Evolutionary conservation across 2,888 invertebrate species (phyloP).

Genomic region (Ophioninae sp.): DNA sequence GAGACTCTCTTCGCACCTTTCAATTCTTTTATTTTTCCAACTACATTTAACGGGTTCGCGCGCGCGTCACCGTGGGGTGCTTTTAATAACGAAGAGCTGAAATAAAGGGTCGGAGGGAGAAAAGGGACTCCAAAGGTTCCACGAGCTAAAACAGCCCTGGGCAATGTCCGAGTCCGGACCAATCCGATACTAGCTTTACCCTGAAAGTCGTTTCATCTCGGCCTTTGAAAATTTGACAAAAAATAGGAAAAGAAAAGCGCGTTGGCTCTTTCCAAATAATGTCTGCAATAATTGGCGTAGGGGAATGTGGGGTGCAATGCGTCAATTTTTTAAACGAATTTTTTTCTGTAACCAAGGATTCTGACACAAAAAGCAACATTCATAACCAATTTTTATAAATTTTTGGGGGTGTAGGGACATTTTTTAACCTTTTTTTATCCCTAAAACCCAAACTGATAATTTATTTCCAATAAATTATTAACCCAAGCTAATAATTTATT

Average conservation of each 20-base stretch:
- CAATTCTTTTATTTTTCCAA: slow-evolving; percentile 58
- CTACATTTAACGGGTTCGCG: slow-evolving; percentile 38
- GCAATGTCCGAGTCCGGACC: slow-evolving; percentile 15
- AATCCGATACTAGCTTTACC: slow-evolving; percentile 7
- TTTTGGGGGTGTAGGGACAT: too few species aligned
- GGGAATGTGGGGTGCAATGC: too few species aligned
- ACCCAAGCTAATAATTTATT: too few species aligned
- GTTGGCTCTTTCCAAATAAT: background rate
- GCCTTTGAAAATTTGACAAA: slow-evolving; percentile 7
- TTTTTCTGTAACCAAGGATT: too few species aligned
- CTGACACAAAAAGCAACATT: too few species aligned
- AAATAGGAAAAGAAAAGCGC: slow-evolving; percentile 11
- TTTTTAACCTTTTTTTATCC: too few species aligned
- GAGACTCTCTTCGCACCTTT: slow-evolving; percentile 68
- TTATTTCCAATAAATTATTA: too few species aligned
- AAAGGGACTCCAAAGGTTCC: slow-evolving; percentile 12
- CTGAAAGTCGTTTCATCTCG: slow-evolving; percentile 39
- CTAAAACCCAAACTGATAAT: too few species aligned
- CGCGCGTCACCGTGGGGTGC: slow-evolving; percentile 41
- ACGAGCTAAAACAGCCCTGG: slow-evolving; percentile 35
- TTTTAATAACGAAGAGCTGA: slow-evolving; percentile 48
- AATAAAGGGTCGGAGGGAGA: background rate
- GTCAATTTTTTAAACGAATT: too few species aligned
- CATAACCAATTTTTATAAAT: too few species aligned
- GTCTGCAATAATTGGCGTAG: too few species aligned